phyloP scores from a whole-genome alignment of 2,888 invertebrate genomes.

The Ichneumon xanthorius region DNA sequence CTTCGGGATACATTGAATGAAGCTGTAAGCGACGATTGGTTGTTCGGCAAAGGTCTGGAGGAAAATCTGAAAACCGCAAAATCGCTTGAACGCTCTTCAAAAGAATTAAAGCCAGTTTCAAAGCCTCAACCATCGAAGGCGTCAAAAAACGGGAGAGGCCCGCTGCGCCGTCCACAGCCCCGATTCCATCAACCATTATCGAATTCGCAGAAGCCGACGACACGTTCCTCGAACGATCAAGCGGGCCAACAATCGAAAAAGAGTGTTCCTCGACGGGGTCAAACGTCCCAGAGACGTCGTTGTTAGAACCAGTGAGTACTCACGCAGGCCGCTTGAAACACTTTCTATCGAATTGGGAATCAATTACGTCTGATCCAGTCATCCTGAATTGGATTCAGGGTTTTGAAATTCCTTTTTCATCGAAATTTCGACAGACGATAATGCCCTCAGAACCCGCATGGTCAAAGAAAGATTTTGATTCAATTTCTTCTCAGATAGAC shows the following conservation, averaged over 20 bases:
- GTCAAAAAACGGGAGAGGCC: constrained; percentile 46
- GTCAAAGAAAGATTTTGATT: too few relatives aligned
- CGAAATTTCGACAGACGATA: background rate
- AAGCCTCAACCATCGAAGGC: constrained; percentile 30
- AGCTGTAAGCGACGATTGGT: constrained; percentile 52
- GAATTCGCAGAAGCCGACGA: background rate
- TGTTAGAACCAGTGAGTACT: constrained; percentile 5
- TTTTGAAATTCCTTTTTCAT: constrained; percentile 22
- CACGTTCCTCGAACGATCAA: constrained; percentile 29
- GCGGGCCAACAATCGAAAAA: constrained; percentile 5
- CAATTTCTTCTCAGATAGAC: background rate
- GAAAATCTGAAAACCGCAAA: constrained; percentile 53
- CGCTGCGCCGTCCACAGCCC: constrained; percentile 25
- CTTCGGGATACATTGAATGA: constrained; percentile 52
- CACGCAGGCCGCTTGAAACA: constrained; percentile 40
- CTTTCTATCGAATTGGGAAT: constrained; percentile 15
- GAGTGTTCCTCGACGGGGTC: background rate
- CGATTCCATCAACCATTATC: background rate
- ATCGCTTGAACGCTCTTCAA: constrained; percentile 36
- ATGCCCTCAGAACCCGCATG: too few relatives aligned
- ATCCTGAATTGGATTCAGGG: background rate
- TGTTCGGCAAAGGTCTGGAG: constrained; percentile 45
- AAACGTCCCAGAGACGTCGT: background rate
- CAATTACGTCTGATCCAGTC: constrained; percentile 32
- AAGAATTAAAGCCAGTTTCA: constrained; percentile 22